Evolutionary conservation across 2,888 invertebrate genomes (phyloP), one percentile per base, ranked within the genome.

Genomic region (Candidula unifasciata): DNA sequence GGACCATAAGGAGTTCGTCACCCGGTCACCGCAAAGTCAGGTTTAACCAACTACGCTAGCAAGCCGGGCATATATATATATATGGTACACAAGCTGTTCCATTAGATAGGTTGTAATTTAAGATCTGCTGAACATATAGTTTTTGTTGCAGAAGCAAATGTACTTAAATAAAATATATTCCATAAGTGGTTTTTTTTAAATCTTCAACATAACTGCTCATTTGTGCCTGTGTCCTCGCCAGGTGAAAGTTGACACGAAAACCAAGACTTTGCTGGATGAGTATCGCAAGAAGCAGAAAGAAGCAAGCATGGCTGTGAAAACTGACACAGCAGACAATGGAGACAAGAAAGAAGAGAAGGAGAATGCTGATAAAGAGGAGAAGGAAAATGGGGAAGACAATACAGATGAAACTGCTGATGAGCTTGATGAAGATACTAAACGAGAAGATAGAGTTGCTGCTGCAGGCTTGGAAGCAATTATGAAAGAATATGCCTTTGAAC

Each of bases 221-320:
- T 6, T n/a, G 24, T 44, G 37, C 21, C 30, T 57, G 18, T 57
- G 13, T 21, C 30, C 33, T 35, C 2, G 21, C 0, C 27, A 94
- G 94, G 94, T 95, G 52, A 97, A 98, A 94, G 98, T 98, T 44
- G 99, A 99, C 95, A 97, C 98, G 86, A 99, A 99, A 95, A 98
- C 98, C 91, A 97, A 98, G 95, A 96, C 97, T 85, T 96, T 97
- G 87, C 95, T 99, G 88, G 98, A 98, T 94, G 97, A 97, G 88
- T 99, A 97, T 94, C 87, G 80, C 91, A 93, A 87, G 91, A 92
- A 87, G 89, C 90, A 88, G 87, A 86, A 85, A 88, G 76, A 81
- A 80, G 57, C 35, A 6, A 76, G 10, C 21, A 30, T 3, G 24
- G 5, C 76, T 54, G 79, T 82, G 82, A 74, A 84, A 84, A 44